These are phyloP conservation scores for Meloidogyne floridensis DNA, from an alignment of 1,140 invertebrate genomes.

Conservation along the genomic window DNA sequence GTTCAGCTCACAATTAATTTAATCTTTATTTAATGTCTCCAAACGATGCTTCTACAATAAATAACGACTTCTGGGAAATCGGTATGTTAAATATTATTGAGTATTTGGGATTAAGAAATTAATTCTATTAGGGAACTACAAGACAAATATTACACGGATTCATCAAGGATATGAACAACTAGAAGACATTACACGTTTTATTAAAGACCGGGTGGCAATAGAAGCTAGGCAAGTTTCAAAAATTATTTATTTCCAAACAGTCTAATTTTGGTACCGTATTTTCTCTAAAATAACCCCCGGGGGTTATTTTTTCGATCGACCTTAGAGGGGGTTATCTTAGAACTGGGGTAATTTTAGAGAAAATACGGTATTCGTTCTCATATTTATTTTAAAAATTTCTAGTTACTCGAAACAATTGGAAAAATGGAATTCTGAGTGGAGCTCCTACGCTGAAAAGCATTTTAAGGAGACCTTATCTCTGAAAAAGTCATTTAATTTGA, in stretches of 20 bases:
- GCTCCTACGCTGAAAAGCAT: slow-evolving; percentile 45
- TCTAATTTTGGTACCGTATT: too few species aligned
- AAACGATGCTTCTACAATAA: too few species aligned
- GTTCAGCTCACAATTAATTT: too few species aligned
- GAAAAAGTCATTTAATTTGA: slow-evolving; percentile 36
- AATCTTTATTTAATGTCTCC: too few species aligned
- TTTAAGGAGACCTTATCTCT: slow-evolving; percentile 22
- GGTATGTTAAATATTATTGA: not conserved
- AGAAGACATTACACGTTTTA: slow-evolving; percentile 57
- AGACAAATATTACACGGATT: slow-evolving; percentile 59
- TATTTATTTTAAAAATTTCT: not conserved
- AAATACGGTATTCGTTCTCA: too few species aligned
- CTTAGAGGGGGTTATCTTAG: too few species aligned
- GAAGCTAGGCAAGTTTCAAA: slow-evolving; percentile 37
- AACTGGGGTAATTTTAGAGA: too few species aligned
- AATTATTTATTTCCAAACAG: not conserved
- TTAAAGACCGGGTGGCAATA: slow-evolving; percentile 57
- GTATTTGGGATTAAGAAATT: not conserved
- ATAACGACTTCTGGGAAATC: not conserved
- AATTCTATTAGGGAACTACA: slow-evolving; percentile 51
- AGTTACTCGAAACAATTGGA: slow-evolving; percentile 56
- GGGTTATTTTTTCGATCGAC: too few species aligned
- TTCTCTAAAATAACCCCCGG: too few species aligned
- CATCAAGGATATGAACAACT: slow-evolving; percentile 62
- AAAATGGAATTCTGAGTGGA: slow-evolving; percentile 56